Base-by-base conservation (phyloP, 2,888 invertebrate species). In the Gibbula magus region DNA sequence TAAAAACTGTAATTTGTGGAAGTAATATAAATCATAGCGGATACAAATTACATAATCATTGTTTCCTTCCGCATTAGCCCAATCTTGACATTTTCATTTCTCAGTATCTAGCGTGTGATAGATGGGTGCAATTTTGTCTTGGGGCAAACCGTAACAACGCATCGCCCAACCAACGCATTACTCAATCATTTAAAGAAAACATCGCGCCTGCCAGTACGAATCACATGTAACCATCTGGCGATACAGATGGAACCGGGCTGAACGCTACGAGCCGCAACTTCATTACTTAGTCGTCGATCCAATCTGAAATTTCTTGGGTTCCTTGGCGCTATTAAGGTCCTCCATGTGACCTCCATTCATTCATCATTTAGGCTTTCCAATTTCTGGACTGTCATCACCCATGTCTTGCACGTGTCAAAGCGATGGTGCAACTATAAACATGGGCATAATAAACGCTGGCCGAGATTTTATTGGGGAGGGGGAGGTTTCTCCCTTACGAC, bases 271-370 rank as follows among this genome's bases (percentile, higher is more conserved):
- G 70, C 39, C 39, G 35, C 70, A 70, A 70, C 70, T 70, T 81
- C 78, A 81, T 81, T 81, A 81, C 78, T 81, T 81, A 81, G 81
- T 76, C 70, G 54, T 54, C 70, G 81, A 81, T 81, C 81, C 70
- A 81, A 81, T 81, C 81, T 75, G 75, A 75, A 75, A 79, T 67
- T 54, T 76, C 75, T 81, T 67, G 76, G 79, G 74, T 76, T 70
- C 53, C 29, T 79, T 75, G 81, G 79, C 81, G 81, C 81, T 81
- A 52, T 52, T 75, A 39, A 51, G 78, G 70, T 54, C 78, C 67
- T 61, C 74, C 52, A 45, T 73, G 25, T 79, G 81, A 81, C 76
- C 81, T 52, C 61, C 45, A 56, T 76, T 76, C 76, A 81, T 81
- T 81, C 81, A 81, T 81, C 81, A 81, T 73, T 25, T 39, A 76